Base-by-base conservation (phyloP, 2,888 invertebrate genomes). In the Polydesmus complanatus region DNA sequence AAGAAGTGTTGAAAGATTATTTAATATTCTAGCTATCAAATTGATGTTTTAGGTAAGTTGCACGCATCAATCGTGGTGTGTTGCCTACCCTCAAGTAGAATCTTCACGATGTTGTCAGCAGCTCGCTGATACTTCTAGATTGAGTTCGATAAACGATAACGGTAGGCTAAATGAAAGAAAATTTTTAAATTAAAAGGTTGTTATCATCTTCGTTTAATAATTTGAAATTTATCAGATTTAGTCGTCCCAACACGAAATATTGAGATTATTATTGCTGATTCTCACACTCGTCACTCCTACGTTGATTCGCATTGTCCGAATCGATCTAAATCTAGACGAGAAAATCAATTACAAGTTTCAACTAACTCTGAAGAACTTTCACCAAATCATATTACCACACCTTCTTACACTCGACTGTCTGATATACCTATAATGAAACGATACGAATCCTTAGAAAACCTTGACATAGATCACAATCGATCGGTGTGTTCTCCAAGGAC, bases 1-100 rank as follows among this genome's bases (percentile, higher is more conserved):
- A n/a, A n/a, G n/a, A n/a, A n/a, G n/a, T n/a, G n/a, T n/a, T 69
- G 5, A 69, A 37, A 37, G 14, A 14, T 37, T 8, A 37, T 37
- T 37, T 37, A 14, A n/a, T n/a, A n/a, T n/a, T n/a, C n/a, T n/a
- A n/a, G n/a, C n/a, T n/a, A n/a, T n/a, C n/a, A n/a, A n/a, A 37
- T 37, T 37, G 37, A 8, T 14, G 37, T 37, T 37, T 37, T 37
- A 37, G 37, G 37, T 37, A 14, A 37, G 37, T 14, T 37, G 37
- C 37, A 8, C 37, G 5, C 37, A 37, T 14, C 37, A 37, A 14
- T 37, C 37, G 14, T 37, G 37, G 37, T 37, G 37, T 37, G 37
- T 37, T 8, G 37, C 37, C 5, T 37, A 37, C 14, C 37, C 37
- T 37, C 37, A 37, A 37, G 8, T 37, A 14, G 37, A 37, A 37